A percentile compares a stretch with the other conserved stretches of the same genome.
Evolutionary conservation across 2,113 vertebrate species (phyloP).

Genomic region (Halcyon senegalensis): DNA sequence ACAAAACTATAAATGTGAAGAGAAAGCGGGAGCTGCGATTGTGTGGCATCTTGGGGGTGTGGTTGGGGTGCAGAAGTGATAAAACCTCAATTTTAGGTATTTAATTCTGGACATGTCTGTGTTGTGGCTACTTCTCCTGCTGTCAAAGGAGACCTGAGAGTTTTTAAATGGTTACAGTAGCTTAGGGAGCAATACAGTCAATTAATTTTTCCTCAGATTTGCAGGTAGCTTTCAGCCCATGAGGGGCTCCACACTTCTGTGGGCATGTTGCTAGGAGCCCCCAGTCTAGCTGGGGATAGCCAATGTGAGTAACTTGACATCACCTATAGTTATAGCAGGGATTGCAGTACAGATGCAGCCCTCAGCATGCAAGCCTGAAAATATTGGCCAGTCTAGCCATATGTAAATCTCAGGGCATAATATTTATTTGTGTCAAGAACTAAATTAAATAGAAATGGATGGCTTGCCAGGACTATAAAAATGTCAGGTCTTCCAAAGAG

Average conservation of each 20-base stretch:
- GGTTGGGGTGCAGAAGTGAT: neutral
- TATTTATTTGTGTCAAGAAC: slow-evolving; percentile 50
- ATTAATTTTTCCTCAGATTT: neutral
- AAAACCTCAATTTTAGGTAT: neutral
- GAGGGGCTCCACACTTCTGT: neutral
- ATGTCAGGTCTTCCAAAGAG: slow-evolving; percentile 32
- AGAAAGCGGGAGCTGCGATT: neutral
- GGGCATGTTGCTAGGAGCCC: neutral
- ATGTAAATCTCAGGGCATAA: slow-evolving; percentile 43
- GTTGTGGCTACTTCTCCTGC: neutral
- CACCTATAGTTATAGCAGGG: neutral
- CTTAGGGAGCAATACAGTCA: neutral
- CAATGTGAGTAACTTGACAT: neutral
- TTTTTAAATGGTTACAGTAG: neutral
- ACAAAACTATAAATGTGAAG: neutral
- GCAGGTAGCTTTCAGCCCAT: neutral
- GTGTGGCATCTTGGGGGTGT: fast-evolving
- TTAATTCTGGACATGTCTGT: neutral
- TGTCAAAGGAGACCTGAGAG: neutral
- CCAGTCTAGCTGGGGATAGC: neutral
- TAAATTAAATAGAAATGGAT: slow-evolving; percentile 64
- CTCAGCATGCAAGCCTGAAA: neutral
- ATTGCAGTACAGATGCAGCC: neutral
- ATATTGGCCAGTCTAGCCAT: neutral
- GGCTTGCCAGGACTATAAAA: slow-evolving; percentile 60